phyloP scores from a whole-genome alignment of 2,888 invertebrate species.

The Chromoteleia sp. region DNA sequence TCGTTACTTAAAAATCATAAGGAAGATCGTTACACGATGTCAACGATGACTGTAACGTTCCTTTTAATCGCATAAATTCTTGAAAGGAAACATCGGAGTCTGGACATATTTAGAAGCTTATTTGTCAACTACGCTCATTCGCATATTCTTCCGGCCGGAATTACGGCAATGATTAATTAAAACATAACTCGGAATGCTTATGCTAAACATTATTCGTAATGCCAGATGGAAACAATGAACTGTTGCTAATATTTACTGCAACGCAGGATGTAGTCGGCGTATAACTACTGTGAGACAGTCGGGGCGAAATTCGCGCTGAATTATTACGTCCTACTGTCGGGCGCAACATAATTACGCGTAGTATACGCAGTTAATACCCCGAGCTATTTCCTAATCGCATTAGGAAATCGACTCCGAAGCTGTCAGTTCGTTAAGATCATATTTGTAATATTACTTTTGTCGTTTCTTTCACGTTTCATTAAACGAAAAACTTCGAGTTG shows the following conservation, averaged over 20 bases:
- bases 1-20: no score
- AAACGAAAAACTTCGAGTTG: neutral
- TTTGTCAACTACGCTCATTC: conserved; percentile 8
- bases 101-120: neutral
- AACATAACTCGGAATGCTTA: conserved; percentile 31
- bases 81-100: neutral
- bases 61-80: no score
- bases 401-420: conserved; percentile 42
- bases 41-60: no score
- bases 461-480: conserved; percentile 21
- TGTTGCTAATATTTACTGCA: conserved; percentile 49
- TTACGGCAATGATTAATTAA: conserved; percentile 38
- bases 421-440: conserved; percentile 39
- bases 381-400: conserved; percentile 56
- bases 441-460: conserved; percentile 32
- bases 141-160: conserved; percentile 3
- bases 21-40: no score
- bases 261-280: conserved; percentile 66
- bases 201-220: conserved; percentile 43
- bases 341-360: conserved; percentile 46
- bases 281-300: conserved; percentile 47
- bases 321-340: conserved; percentile 61
- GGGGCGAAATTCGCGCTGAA: conserved; percentile 55
- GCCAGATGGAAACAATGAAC: conserved; percentile 56
- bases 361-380: conserved; percentile 41